These are phyloP conservation scores for Chymomyza procnemis DNA, from an alignment of 2,888 invertebrate genomes.

Conservation along the genomic window DNA sequence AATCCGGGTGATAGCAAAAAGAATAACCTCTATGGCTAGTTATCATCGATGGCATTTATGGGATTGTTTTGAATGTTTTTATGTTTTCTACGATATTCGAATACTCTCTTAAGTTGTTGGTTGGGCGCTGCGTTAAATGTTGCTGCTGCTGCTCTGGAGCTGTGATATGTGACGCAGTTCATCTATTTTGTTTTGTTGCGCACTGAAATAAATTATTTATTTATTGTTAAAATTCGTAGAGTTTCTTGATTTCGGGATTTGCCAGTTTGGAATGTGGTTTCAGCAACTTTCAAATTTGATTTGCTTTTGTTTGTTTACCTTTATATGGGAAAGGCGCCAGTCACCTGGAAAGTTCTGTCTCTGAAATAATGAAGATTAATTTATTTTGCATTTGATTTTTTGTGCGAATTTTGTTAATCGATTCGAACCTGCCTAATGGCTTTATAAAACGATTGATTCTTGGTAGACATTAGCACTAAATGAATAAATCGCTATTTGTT, in stretches of 20 bases:
- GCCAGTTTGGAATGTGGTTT: conserved; percentile 34
- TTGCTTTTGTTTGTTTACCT: neutral
- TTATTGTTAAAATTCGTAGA: conserved; percentile 47
- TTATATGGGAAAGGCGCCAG: conserved; percentile 1
- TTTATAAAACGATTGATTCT: neutral
- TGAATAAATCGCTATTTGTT: neutral
- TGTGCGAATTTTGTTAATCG: conserved; percentile 2
- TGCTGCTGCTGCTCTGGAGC: neutral
- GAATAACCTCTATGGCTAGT: conserved; percentile 48
- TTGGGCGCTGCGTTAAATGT: conserved; percentile 5
- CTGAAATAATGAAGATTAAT: neutral
- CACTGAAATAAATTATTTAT: conserved; percentile 68
- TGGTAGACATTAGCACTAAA: conserved; percentile 43
- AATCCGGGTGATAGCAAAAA: conserved; percentile 64
- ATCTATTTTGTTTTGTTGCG: conserved; percentile 21
- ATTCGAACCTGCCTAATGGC: neutral
- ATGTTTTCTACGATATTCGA: conserved; percentile 25
- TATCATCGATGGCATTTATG: conserved; percentile 19
- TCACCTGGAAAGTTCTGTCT: neutral
- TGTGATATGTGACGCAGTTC: conserved; percentile 5
- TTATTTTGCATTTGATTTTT: neutral
- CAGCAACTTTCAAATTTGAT: conserved; percentile 18
- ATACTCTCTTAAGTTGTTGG: conserved; percentile 36
- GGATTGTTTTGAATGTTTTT: conserved; percentile 25
- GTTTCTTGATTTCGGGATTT: conserved; percentile 23